A percentile compares a stretch with the other conserved stretches of the same genome.
phyloP scores from a whole-genome alignment of 2,113 vertebrate species.

The Colius striatus region DNA sequence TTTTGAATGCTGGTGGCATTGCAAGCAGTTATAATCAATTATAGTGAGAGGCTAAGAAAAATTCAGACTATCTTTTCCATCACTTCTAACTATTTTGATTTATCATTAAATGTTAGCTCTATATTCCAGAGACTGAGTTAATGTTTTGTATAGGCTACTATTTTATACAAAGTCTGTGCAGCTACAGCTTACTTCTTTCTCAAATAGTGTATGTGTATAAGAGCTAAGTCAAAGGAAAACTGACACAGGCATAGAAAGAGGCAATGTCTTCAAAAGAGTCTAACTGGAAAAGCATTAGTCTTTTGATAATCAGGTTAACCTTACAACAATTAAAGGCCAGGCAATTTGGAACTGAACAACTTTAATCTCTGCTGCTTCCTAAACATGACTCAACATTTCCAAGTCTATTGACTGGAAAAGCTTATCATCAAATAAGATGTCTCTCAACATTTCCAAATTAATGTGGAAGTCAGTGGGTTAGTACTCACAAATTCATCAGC shows the following conservation, averaged over 20 bases:
- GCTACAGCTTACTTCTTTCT: background rate
- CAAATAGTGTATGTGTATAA: background rate
- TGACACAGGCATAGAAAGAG: background rate
- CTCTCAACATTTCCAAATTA: background rate
- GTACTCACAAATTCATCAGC: background rate
- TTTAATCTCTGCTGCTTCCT: background rate
- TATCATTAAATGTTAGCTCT: background rate
- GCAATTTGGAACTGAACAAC: background rate
- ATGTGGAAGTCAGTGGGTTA: background rate
- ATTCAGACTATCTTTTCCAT: background rate
- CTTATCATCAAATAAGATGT: background rate
- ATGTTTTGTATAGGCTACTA: background rate
- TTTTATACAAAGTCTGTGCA: background rate
- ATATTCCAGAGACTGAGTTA: background rate
- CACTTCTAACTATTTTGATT: background rate
- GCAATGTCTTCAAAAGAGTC: background rate
- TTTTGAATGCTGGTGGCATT: background rate
- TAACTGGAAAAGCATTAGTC: background rate
- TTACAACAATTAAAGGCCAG: background rate
- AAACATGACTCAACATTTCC: background rate
- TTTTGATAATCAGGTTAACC: background rate
- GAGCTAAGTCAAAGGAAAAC: background rate
- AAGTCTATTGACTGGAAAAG: background rate
- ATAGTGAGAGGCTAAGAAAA: background rate
- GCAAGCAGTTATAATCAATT: background rate